A percentile compares a stretch with the other conserved stretches of the same genome.
These are phyloP conservation scores for Temnothorax rugatulus DNA, from an alignment of 2,888 invertebrate genomes.

Conservation along the genomic window DNA sequence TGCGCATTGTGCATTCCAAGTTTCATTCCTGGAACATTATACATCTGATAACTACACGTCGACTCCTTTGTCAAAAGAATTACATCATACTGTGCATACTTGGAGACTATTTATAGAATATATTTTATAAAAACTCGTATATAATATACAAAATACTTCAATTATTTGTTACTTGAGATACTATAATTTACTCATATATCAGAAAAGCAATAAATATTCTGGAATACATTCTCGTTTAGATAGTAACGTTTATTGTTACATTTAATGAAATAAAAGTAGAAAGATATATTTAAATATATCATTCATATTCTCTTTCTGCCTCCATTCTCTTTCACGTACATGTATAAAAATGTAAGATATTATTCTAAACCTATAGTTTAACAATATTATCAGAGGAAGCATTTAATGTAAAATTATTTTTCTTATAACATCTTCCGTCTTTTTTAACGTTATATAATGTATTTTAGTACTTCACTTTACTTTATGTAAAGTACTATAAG, in stretches of 20 bases:
- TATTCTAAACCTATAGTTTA: conserved; percentile 1
- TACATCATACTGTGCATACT: not conserved
- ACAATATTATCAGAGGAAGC: not conserved
- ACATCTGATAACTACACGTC: conserved; percentile 60
- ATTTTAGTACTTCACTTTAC: not conserved
- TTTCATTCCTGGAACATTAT: conserved; percentile 68
- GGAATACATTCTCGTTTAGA: no score
- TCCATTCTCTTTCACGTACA: not conserved
- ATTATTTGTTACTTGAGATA: not conserved
- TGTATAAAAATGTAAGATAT: not conserved
- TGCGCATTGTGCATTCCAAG: conserved; percentile 58
- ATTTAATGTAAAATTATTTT: not conserved
- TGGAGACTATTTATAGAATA: not conserved
- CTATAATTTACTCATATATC: not conserved
- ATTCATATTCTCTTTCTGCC: not conserved
- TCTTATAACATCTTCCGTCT: not conserved
- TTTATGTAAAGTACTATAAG: not conserved
- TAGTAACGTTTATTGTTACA: not conserved
- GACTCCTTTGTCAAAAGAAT: conserved; percentile 26
- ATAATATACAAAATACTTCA: not conserved
- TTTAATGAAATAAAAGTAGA: not conserved
- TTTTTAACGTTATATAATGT: not conserved
- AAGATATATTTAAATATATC: not conserved
- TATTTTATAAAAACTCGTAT: not conserved
- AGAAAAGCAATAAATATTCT: not conserved